phyloP scores from a whole-genome alignment of 2,797 vertebrate genomes.

The Morus bassanus region DNA sequence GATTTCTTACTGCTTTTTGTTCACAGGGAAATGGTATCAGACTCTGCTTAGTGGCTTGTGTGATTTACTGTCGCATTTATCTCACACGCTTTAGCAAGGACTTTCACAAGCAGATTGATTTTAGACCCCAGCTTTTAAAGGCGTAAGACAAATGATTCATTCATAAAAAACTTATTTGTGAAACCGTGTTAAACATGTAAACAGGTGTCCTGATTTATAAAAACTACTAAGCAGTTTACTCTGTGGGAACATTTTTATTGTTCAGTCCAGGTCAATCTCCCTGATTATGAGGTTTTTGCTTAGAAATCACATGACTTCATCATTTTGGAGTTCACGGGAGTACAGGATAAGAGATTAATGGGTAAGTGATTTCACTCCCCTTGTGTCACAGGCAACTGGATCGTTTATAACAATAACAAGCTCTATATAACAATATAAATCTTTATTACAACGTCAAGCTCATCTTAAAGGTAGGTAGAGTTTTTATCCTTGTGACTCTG shows the following conservation, averaged over 20 bases:
- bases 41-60: not conserved
- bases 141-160: not conserved
- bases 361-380: not conserved
- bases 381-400: not conserved
- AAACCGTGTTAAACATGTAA: not conserved
- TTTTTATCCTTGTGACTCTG: not conserved
- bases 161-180: not conserved
- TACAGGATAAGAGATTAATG: not conserved
- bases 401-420: not conserved
- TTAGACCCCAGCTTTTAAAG: not conserved
- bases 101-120: not conserved
- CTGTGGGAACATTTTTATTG: not conserved
- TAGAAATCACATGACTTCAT: not conserved
- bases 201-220: not conserved
- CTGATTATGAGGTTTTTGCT: not conserved
- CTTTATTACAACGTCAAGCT: not conserved
- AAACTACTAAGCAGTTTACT: not conserved
- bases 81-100: not conserved
- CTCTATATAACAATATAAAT: not conserved
- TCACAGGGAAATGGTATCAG: constrained; percentile 53
- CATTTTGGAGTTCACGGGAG: not conserved
- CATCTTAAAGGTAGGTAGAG: not conserved
- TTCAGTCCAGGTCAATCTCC: not conserved
- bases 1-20: constrained; percentile 42
- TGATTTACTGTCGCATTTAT: constrained; percentile 25